A percentile compares a stretch with the other conserved stretches of the same genome.
These are phyloP conservation scores for Eugnorisma glareosa DNA, from an alignment of 2,888 invertebrate genomes.

Conservation along the genomic window DNA sequence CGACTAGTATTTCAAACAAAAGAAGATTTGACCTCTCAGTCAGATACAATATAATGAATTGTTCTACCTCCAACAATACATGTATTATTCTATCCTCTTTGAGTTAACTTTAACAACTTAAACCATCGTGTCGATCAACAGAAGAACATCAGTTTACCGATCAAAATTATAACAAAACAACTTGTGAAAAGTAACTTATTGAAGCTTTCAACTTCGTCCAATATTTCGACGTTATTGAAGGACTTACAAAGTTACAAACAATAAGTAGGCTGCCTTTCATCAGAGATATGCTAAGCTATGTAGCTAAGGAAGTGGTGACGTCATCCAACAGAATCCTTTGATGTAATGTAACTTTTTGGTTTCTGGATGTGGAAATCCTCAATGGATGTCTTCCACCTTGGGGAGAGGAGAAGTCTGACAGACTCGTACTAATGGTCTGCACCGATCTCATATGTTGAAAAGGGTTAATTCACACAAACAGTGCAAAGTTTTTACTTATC, in stretches of 20 bases:
- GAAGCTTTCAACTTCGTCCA: conserved; percentile 8
- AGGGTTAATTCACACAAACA: not conserved
- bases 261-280: not conserved
- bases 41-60: not conserved
- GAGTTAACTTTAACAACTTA: not conserved
- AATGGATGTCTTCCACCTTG: no score
- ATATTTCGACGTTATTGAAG: not conserved
- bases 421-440: no score
- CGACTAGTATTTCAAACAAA: not conserved
- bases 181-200: conserved; percentile 22
- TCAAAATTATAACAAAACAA: conserved; percentile 27
- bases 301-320: not conserved
- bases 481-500: not conserved
- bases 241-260: conserved; percentile 29
- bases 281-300: not conserved
- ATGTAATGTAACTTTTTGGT: not conserved
- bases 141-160: conserved; percentile 28
- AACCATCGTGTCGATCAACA: conserved; percentile 22
- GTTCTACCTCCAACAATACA: not conserved
- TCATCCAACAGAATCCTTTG: not conserved
- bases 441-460: not conserved
- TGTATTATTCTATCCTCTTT: conserved; percentile 3
- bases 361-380: no score
- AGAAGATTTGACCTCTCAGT: not conserved
- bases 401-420: no score